phyloP scores from a whole-genome alignment of 2,113 vertebrate genomes.

The Oryzias woworae region DNA sequence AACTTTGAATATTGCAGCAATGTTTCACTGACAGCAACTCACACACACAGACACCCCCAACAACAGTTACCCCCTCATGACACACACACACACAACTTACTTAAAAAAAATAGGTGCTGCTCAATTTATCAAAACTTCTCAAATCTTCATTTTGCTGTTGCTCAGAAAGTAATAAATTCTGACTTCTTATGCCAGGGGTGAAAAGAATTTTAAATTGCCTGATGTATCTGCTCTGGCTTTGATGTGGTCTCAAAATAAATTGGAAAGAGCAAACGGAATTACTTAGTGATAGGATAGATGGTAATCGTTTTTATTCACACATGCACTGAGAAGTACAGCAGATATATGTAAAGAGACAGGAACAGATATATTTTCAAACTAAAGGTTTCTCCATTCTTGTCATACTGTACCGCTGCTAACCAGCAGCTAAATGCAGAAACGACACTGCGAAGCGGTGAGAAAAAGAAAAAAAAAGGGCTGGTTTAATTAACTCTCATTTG shows the following conservation, averaged over 20 bases:
- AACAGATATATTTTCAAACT: constrained; percentile 44
- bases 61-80: constrained; percentile 7
- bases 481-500: constrained; percentile 62
- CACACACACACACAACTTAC: constrained; percentile 19
- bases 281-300: constrained; percentile 71
- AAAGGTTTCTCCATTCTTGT: constrained; percentile 44
- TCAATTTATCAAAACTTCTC: constrained; percentile 57
- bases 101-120: constrained; percentile 41
- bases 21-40: constrained; percentile 40
- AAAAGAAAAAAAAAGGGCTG: constrained; percentile 23
- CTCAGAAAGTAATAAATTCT: constrained; percentile 65
- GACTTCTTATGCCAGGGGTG: constrained; percentile 57
- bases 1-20: constrained; percentile 35
- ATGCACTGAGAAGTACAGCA: constrained; percentile 39
- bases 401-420: constrained; percentile 41
- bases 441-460: constrained; percentile 49
- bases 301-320: constrained; percentile 72
- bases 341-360: constrained; percentile 37
- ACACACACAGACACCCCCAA: constrained; percentile 19
- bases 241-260: constrained; percentile 66
- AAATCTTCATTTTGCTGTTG: constrained; percentile 67
- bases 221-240: constrained; percentile 67
- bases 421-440: constrained; percentile 48
- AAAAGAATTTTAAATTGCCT: constrained; percentile 66
- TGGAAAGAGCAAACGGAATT: constrained; percentile 71